phyloP scores from a whole-genome alignment of 2,888 invertebrate species.

The Zhuqinia jingwanae region DNA sequence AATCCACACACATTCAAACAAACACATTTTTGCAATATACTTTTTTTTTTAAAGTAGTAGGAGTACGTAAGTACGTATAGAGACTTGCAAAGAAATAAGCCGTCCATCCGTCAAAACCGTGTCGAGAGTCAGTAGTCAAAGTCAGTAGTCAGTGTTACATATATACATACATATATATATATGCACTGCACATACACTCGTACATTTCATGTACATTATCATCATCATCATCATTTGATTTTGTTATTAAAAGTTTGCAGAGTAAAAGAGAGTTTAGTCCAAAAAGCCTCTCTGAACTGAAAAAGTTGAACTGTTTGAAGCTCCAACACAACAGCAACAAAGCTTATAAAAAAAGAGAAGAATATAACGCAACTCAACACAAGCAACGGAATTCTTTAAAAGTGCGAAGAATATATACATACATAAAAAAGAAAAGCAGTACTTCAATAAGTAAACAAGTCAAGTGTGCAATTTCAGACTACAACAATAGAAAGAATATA shows the following conservation, averaged over 20 bases:
- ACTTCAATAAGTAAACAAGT: constrained; percentile 51
- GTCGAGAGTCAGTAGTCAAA: constrained; percentile 5
- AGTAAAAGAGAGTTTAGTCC: constrained; percentile 7
- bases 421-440: constrained; percentile 17
- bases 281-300: constrained; percentile 42
- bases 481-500: constrained; percentile 22
- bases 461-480: constrained; percentile 54
- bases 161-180: no score
- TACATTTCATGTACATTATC: constrained; percentile 12
- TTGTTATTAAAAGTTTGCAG: neutral
- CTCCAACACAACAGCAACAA: constrained; percentile 22
- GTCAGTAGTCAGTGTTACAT: neutral
- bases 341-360: constrained; percentile 14
- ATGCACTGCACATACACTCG: neutral
- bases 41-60: constrained; percentile 21
- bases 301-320: constrained; percentile 36
- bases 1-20: neutral
- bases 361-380: neutral
- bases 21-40: neutral
- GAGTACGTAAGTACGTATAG: constrained; percentile 14
- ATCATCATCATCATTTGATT: constrained; percentile 20
- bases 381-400: constrained; percentile 13
- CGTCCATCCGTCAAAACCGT: constrained; percentile 67
- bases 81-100: constrained; percentile 4
- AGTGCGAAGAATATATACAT: no score